Base-by-base conservation (phyloP, 2,888 invertebrate species). In the Acleris cristana region DNA sequence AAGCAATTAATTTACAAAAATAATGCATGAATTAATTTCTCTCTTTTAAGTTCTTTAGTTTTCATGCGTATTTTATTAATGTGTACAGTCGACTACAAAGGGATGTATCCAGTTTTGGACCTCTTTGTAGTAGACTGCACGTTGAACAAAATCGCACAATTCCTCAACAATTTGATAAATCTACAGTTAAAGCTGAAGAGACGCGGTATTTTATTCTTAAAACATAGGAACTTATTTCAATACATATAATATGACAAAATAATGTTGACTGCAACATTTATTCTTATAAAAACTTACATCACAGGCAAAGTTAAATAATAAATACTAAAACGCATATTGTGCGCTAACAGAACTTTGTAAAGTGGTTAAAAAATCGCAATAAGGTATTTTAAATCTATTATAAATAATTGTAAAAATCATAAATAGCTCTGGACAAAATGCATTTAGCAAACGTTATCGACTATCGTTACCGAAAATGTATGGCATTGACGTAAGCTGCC, bases 301-400 rank as follows among this genome's bases (percentile, higher is more conserved):
- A 83, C 83, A 83, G 81, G 72, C 76, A 65, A 69, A 70, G 69
- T 73, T 73, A 70, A 53, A 53, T 71, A 45, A 62, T 62, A 62
- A 62, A 66, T 66, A 62, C 51, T 57, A 34, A 18, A 34, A 58
- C 62, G 63, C 62, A 19, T 18, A 19, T 67, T 62, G 63, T 62
- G 63, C 67, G 63, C 67, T 53, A 26, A 63, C 67, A 58, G 66
- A 61, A 34, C 16, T 51, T 48, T 18, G 12, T 19, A 51, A 12
- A 51, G 12, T 14, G 14, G 40, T 14, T 14, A 40, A 14, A 3
- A 40, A 40, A 14, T 10, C 21, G 21, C 51, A 19, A 12, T 18
- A 51, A 10, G 18, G 21, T 51, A 51, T 4, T 14, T 5, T 19
- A 51, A 57, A 52, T 19, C 55, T 57, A 49, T 18, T 34, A 8